Base-by-base conservation (phyloP, 2,888 invertebrate species). In the Mamestra brassicae region DNA sequence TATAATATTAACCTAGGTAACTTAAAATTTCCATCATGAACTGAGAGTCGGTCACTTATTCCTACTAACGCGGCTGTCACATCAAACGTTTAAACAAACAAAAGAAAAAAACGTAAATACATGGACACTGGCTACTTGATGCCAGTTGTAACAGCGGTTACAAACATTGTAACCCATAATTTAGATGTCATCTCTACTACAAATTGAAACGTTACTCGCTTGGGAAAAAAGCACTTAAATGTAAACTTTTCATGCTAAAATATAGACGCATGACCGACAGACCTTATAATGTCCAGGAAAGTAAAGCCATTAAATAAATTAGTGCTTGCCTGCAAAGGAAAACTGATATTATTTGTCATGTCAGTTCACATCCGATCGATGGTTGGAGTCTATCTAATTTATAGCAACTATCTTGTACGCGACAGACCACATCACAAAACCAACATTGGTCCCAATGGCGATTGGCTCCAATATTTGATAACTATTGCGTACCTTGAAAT, bases 291-390 rank as follows among this genome's bases (percentile, higher is more conserved):
- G 45, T 34, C 45, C 45, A 66, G 58, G 38, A 71, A 60, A 67
- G 66, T 62, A 47, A 63, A 36, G 38, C 36, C 11, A 50, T 79
- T 65, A 62, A 58, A 71, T 71, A 61, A 78, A 75, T 75, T 75
- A 65, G 68, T 71, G 54, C 57, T 64, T 45, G 52, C n/a, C 34
- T 74, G 65, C 61, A 65, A 69, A 83, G 50, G 57, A 75, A 75
- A 79, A 79, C 79, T 45, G 75, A 64, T 75, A 55, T 61, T 60
- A 64, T 71, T 52, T 34, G 34, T 60, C n/a, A 58, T n/a, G 17
- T 60, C 38, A 52, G 26, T 61, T 67, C 47, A 47, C 58, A 73
- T 64, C 34, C 63, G 58, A 73, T 74, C 26, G 8, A 38, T 36
- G 36, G 60, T 26, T 47, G 45, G 15, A 60, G 11, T 71, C 36